A percentile compares a stretch with the other conserved stretches of the same genome.
phyloP scores from a whole-genome alignment of 2,797 vertebrate species.

The Pseudochirops cupreus region DNA sequence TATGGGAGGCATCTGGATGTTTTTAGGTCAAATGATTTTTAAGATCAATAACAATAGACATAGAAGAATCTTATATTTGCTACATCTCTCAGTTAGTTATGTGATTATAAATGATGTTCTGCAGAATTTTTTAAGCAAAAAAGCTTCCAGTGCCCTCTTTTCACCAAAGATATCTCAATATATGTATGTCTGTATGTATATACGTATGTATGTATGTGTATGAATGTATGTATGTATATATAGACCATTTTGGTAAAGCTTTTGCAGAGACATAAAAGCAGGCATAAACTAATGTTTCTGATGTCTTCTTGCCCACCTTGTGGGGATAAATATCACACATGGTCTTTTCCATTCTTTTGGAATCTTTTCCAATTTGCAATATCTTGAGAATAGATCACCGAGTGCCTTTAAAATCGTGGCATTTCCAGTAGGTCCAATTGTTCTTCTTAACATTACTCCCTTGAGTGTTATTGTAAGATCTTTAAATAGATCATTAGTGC shows the following conservation, averaged over 20 bases:
- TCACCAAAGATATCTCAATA: not conserved
- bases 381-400: not conserved
- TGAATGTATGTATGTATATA: not conserved
- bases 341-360: not conserved
- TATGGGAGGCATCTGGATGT: not conserved
- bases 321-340: not conserved
- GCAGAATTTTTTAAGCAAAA: not conserved
- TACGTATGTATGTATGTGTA: not conserved
- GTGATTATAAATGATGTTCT: not conserved
- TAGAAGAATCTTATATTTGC: not conserved
- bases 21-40: not conserved
- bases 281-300: not conserved
- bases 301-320: not conserved
- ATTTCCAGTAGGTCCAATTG: not conserved
- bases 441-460: not conserved
- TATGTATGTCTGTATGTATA: not conserved
- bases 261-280: not conserved
- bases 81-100: not conserved
- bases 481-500: not conserved
- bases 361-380: not conserved
- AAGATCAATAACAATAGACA: not conserved
- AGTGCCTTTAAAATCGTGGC: not conserved
- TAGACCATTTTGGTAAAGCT: not conserved
- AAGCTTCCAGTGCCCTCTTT: not conserved
- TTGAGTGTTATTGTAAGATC: not conserved